Conservation (phyloP, 1,140 invertebrate genomes). For the Drosophila jambulina region DNA sequence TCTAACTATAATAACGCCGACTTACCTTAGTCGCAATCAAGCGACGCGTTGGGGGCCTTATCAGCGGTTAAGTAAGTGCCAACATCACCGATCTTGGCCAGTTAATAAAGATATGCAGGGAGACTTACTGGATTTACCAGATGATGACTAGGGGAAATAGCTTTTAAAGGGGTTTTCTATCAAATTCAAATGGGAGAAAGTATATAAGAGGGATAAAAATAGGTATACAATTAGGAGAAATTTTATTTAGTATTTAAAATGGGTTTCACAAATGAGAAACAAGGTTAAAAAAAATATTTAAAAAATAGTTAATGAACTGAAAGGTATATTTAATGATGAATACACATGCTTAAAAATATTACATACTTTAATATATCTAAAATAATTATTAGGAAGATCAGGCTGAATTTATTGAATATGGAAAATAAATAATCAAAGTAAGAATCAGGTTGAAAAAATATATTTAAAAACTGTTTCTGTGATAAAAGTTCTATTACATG, state of each 20-base stretch:
- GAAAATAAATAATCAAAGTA: neutral
- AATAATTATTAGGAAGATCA: too few relatives aligned
- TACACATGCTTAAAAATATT: neutral
- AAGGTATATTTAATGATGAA: neutral
- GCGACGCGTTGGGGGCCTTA: constrained; percentile 8
- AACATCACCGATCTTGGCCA: constrained; percentile 31
- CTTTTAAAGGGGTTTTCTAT: neutral
- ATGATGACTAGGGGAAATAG: neutral
- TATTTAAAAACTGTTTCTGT: too few relatives aligned
- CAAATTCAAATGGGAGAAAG: too few relatives aligned
- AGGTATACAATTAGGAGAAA: too few relatives aligned
- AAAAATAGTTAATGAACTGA: neutral
- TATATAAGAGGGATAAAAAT: neutral
- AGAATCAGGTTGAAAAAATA: too few relatives aligned
- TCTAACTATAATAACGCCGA: constrained; percentile 21
- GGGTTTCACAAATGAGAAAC: neutral
- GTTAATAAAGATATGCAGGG: constrained; percentile 35
- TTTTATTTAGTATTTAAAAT: neutral
- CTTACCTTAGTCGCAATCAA: constrained; percentile 17
- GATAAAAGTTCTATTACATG: too few relatives aligned
- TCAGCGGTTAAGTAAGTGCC: constrained; percentile 19
- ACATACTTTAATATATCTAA: neutral
- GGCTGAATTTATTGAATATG: neutral
- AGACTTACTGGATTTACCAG: constrained; percentile 17
- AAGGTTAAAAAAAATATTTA: neutral